phyloP scores from a whole-genome alignment of 2,113 vertebrate genomes.

The Oryzias celebensis region DNA sequence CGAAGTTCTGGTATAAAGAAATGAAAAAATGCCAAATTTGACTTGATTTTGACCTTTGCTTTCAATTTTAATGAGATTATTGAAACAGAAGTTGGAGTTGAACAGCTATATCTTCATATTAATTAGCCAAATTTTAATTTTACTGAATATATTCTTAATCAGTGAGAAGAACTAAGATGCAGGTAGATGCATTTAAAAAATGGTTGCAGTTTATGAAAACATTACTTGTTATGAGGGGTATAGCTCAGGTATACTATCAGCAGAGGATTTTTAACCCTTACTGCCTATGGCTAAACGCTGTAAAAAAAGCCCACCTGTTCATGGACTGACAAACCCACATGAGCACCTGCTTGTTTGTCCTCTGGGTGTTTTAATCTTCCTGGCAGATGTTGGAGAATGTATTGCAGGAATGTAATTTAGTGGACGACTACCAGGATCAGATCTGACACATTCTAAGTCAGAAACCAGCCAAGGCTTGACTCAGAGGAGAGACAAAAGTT shows the following conservation, averaged over 20 bases:
- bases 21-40: no score
- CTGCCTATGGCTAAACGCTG: slow-evolving; percentile 23
- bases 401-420: slow-evolving; percentile 38
- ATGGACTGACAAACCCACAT: slow-evolving; percentile 14
- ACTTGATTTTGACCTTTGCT: no score
- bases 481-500: slow-evolving; percentile 20
- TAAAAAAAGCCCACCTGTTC: slow-evolving; percentile 4
- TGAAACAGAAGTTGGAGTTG: no score
- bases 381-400: slow-evolving; percentile 41
- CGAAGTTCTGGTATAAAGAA: no score
- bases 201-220: no score
- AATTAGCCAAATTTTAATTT: no score
- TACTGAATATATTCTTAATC: no score
- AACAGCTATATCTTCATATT: no score
- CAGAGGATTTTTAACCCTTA: background rate
- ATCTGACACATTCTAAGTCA: slow-evolving; percentile 9
- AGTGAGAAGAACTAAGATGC: no score
- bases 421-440: slow-evolving; percentile 4
- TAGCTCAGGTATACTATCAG: background rate
- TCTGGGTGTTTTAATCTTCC: slow-evolving; percentile 37
- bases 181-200: no score
- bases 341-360: slow-evolving; percentile 52
- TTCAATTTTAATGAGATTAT: no score
- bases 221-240: background rate
- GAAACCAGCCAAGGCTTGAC: slow-evolving; percentile 7